Base-by-base conservation (phyloP, 2,113 vertebrate species). In the Lonchura striata region DNA sequence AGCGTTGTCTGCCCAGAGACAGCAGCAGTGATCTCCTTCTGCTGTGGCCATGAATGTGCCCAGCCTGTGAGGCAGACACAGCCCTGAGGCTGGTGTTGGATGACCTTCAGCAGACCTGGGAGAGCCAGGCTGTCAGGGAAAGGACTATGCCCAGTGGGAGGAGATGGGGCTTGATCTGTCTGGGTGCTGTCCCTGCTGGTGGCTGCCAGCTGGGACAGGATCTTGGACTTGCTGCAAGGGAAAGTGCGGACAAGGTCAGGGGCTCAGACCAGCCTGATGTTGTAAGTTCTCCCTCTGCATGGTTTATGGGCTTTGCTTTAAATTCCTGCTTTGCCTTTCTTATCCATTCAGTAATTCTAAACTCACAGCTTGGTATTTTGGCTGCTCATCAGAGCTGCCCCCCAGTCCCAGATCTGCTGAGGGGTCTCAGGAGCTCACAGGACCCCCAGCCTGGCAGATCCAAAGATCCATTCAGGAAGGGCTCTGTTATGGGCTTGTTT, bases 101-200 rank as follows among this genome's bases (percentile, higher is more conserved):
- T 85, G 88, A 86, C 50, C 68, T 92, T 92, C 91, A 83, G 69
- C 12, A 61, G 77, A 33, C 20, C 60, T 47, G 60, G 35, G 66
- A 76, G 6, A 90, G 74, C 25, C 41, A 42, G 68, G 13, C 66
- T 61, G 31, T 25, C 31, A 20, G 56, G 31, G 52, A 27, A 82
- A 82, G 92, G 85, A 88, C 82, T 88, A 5, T 85, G 70, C 20
- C 57, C 31, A 4, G 81, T 37, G 85, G 90, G 82, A 96, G 66
- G 88, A 52, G 91, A 44, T 41, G 70, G 44, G 56, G 57, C 7
- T 75, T 28, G 90, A 35, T 50, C 44, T 1, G 9, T 76, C 66
- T 77, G 57, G 28, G 61, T 76, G 39, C 66, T 68, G 47, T 61
- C 39, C 37, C 33, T 28, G 18, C 92, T n/a, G 63, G 66, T 39